Conservation (phyloP, 92 coral and sea anemone species). For the Palythoa heliodiscus region DNA sequence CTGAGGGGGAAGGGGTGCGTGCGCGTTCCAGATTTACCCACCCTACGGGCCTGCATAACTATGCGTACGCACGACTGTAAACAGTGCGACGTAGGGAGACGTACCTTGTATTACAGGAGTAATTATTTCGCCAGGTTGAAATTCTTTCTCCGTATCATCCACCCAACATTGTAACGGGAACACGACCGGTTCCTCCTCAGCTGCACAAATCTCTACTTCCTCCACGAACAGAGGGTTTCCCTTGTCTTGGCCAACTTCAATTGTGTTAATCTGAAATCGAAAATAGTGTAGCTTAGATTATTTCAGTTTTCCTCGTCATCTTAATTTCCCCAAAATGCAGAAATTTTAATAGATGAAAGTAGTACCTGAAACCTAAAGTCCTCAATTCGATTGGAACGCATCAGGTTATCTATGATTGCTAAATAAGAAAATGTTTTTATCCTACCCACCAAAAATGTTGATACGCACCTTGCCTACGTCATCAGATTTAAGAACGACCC, state of each 20-base stretch:
- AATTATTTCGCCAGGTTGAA: constrained; percentile 70
- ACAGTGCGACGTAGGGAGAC: too few species aligned
- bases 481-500: constrained; percentile 59
- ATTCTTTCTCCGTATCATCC: constrained; percentile 83
- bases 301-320: not conserved
- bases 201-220: constrained; percentile 75
- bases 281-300: not conserved
- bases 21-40: not conserved
- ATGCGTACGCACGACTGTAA: not conserved
- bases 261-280: constrained; percentile 13
- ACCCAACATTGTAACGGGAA: constrained; percentile 91
- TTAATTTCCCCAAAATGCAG: not conserved
- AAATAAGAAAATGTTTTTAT: too few species aligned
- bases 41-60: not conserved
- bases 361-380: too few species aligned
- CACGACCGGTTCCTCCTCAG: constrained; percentile 71
- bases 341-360: not conserved
- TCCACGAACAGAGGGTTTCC: constrained; percentile 72
- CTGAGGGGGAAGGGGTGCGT: not conserved
- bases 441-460: too few species aligned
- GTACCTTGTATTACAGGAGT: not conserved
- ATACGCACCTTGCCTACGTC: constrained; percentile 83
- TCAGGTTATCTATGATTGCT: not conserved
- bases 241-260: constrained; percentile 63
- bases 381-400: too few species aligned